Percentiles rank a stretch among this genome's conserved stretches.
Evolutionary conservation across 1,140 invertebrate genomes (phyloP).

Genomic region (Melanaphis sacchari): DNA sequence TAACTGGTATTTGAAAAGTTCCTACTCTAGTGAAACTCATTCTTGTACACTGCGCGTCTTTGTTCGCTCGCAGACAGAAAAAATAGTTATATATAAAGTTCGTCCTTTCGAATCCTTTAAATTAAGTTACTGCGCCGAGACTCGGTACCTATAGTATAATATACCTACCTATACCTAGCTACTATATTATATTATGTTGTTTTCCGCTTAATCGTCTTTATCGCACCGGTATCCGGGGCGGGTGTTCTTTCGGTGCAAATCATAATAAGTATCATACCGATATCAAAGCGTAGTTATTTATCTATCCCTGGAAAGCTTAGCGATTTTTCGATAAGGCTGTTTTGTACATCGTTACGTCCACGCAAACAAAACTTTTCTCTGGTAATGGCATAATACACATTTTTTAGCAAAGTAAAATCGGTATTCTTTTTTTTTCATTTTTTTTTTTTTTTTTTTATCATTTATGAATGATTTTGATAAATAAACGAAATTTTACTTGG

Average conservation of each 20-base stretch:
- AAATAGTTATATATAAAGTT: background rate
- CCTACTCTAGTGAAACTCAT: background rate
- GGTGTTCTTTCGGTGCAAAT: background rate
- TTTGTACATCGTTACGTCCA: background rate
- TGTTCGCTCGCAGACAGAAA: background rate
- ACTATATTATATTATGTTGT: background rate
- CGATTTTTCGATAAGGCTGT: background rate
- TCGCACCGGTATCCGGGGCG: background rate
- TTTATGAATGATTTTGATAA: background rate
- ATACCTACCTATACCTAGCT: too few relatives aligned
- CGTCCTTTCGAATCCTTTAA: background rate
- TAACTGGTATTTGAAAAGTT: background rate
- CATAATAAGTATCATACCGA: background rate
- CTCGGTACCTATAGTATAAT: background rate
- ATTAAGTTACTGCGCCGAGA: conserved; percentile 1
- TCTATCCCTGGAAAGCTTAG: background rate
- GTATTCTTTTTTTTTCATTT: background rate
- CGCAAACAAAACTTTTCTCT: background rate
- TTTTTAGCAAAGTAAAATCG: background rate
- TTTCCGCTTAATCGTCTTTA: background rate
- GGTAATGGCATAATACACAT: background rate
- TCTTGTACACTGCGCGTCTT: background rate
- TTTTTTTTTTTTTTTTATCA: background rate
- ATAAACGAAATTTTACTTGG: background rate
- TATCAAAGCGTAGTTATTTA: background rate